phyloP scores from a whole-genome alignment of 2,113 vertebrate species.

The Plectropomus leopardus region DNA sequence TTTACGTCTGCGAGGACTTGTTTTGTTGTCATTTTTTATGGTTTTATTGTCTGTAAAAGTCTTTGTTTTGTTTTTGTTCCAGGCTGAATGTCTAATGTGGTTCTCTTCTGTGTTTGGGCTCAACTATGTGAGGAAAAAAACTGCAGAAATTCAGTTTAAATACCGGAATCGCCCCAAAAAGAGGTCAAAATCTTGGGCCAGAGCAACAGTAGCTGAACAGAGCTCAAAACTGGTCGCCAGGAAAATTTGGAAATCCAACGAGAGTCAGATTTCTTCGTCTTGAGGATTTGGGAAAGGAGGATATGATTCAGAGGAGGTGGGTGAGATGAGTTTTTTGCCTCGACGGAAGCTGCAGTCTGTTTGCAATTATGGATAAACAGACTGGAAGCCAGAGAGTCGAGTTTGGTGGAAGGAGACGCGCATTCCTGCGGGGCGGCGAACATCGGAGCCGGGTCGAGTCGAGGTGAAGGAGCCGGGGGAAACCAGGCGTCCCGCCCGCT shows the following conservation, averaged over 20 bases:
- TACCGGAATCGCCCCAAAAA: neutral
- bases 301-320: conserved; percentile 37
- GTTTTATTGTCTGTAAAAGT: conserved; percentile 7
- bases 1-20: neutral
- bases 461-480: conserved; percentile 39
- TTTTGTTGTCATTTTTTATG: neutral
- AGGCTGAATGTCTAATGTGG: conserved; percentile 16
- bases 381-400: conserved; percentile 20
- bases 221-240: neutral
- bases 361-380: conserved; percentile 66
- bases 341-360: conserved; percentile 58
- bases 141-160: neutral
- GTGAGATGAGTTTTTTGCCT: conserved; percentile 1
- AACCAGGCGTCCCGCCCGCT: neutral
- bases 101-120: neutral
- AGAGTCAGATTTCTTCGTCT: neutral
- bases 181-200: neutral
- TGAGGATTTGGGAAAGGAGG: neutral
- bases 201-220: neutral
- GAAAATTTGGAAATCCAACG: neutral
- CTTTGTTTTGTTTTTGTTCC: conserved; percentile 36
- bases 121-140: neutral
- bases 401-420: conserved; percentile 37
- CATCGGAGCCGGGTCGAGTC: conserved; percentile 34
- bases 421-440: conserved; percentile 55